These are phyloP conservation scores for Xiphophorus maculatus DNA, from an alignment of 2,113 vertebrate species.

Conservation along the genomic window DNA sequence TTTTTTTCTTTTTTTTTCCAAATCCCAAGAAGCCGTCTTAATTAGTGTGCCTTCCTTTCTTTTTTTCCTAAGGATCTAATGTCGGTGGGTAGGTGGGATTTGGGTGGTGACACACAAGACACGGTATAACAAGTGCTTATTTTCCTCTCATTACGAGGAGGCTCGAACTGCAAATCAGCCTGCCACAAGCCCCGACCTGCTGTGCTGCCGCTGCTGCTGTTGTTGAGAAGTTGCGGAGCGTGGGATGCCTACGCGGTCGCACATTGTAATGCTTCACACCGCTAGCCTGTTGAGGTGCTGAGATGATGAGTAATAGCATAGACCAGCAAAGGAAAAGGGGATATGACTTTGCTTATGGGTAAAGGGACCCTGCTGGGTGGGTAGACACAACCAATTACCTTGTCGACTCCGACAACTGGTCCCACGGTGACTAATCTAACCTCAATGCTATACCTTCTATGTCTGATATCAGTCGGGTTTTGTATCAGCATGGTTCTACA, in stretches of 20 bases:
- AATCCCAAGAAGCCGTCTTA: slow-evolving; percentile 74
- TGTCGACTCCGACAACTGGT: slow-evolving; percentile 70
- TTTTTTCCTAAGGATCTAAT: slow-evolving; percentile 18
- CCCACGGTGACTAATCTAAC: slow-evolving; percentile 64
- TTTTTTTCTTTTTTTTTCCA: slow-evolving; percentile 5
- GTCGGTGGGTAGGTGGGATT: slow-evolving; percentile 55
- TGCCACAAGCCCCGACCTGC: slow-evolving; percentile 75
- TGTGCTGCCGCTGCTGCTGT: slow-evolving; percentile 56
- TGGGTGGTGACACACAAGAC: slow-evolving; percentile 61
- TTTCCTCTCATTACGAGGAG: slow-evolving; percentile 76
- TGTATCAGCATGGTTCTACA: slow-evolving; percentile 29
- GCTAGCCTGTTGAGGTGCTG: slow-evolving; percentile 50
- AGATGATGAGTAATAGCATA: slow-evolving; percentile 69
- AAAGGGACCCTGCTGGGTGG: slow-evolving; percentile 51
- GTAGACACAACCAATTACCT: slow-evolving; percentile 67
- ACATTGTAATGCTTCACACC: slow-evolving; percentile 43
- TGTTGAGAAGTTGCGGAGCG: slow-evolving; percentile 65
- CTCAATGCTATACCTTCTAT: slow-evolving; percentile 46
- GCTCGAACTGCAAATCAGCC: slow-evolving; percentile 69
- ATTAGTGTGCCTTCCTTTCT: slow-evolving; percentile 62
- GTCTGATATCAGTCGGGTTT: slow-evolving; percentile 33
- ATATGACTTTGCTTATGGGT: slow-evolving; percentile 67
- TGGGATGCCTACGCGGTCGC: slow-evolving; percentile 60
- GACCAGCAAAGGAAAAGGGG: slow-evolving; percentile 39
- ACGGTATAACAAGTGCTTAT: slow-evolving; percentile 71